Conservation (phyloP, 2,888 invertebrate species). For the Cosmorhoe ocellata region DNA sequence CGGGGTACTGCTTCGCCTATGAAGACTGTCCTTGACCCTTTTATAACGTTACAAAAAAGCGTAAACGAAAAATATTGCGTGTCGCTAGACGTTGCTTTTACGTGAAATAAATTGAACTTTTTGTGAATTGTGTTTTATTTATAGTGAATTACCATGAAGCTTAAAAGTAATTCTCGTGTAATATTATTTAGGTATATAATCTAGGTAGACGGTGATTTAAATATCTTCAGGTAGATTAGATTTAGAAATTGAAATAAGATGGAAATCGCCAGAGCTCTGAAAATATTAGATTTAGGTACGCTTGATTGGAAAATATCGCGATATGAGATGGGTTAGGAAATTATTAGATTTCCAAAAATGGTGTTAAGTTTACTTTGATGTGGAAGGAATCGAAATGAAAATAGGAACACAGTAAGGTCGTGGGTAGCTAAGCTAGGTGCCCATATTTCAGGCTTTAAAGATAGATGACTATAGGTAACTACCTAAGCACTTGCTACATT, state of each 20-base stretch:
- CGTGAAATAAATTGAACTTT: conserved; percentile 6
- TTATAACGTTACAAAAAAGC: conserved; percentile 24
- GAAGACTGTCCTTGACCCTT: conserved; percentile 63
- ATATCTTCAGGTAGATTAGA: too few relatives aligned
- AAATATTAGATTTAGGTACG: conserved; percentile 16
- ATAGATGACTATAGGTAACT: too few relatives aligned
- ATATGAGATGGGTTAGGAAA: conserved; percentile 2
- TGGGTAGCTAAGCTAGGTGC: too few relatives aligned
- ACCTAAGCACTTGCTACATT: too few relatives aligned
- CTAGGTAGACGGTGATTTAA: too few relatives aligned
- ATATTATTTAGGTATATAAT: too few relatives aligned
- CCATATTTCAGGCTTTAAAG: too few relatives aligned
- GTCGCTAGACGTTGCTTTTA: background rate
- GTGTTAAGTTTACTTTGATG: background rate
- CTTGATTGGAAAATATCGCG: conserved; percentile 22
- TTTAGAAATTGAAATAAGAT: background rate
- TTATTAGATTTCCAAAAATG: conserved; percentile 9
- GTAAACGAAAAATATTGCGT: conserved; percentile 5
- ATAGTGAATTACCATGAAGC: too few relatives aligned
- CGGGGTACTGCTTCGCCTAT: conserved; percentile 68
- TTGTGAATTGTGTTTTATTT: conserved; percentile 4
- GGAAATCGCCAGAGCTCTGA: conserved; percentile 3
- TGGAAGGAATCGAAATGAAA: conserved; percentile 25
- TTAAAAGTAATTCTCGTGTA: too few relatives aligned
- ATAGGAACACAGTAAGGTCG: too few relatives aligned